phyloP scores from a whole-genome alignment of 2,113 vertebrate species.

The Phaetusa simplex region DNA sequence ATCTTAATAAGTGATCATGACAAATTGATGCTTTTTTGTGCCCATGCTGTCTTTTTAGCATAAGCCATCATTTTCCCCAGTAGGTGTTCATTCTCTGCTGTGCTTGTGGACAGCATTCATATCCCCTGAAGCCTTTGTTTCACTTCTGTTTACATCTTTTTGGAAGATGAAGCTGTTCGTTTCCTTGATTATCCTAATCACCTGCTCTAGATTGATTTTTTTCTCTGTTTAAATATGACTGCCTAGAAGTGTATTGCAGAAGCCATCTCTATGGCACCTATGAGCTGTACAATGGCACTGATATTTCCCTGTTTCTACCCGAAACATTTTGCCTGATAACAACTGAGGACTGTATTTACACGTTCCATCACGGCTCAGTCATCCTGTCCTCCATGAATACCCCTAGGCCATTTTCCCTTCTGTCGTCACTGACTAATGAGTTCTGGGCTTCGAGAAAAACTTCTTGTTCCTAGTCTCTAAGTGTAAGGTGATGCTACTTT shows the following conservation, averaged over 20 bases:
- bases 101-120: not conserved
- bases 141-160: not conserved
- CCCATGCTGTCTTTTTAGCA: not conserved
- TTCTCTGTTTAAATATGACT: not conserved
- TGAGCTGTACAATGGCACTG: not conserved
- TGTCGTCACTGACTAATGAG: slow-evolving; percentile 19
- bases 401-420: not conserved
- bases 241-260: not conserved
- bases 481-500: not conserved
- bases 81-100: not conserved
- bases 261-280: not conserved
- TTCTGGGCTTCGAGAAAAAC: not conserved
- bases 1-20: not conserved
- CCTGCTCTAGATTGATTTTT: not conserved
- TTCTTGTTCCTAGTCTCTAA: not conserved
- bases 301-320: not conserved
- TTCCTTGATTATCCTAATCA: not conserved
- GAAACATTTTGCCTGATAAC: not conserved
- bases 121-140: not conserved
- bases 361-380: not conserved
- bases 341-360: not conserved
- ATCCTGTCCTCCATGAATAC: not conserved
- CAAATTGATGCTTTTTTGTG: not conserved
- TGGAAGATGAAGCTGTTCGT: not conserved
- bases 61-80: not conserved